Evolutionary conservation across 1,140 invertebrate species (phyloP), one percentile per base, ranked within the genome.

Genomic region (Drosophila persimilis): DNA sequence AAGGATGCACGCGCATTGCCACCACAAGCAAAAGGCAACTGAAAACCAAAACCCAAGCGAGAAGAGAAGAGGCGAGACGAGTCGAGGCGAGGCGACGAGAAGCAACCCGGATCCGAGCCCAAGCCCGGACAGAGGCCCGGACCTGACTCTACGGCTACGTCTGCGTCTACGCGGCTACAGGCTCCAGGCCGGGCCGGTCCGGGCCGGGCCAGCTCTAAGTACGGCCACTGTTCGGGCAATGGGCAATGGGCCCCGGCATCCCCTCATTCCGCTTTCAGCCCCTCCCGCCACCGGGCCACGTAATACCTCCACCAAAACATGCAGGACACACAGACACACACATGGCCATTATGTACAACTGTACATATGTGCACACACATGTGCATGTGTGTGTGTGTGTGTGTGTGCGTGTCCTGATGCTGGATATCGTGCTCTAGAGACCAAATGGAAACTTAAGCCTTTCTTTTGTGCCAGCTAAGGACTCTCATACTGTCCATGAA

Each of bases 391-490:
- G n/a, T n/a, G 31, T 59, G 62, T 76, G 65, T 60, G 73, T 77
- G 15, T 15, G 67, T 54, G 69, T 56, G 44, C 65, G 50, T 59
- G 73, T 77, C 67, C 80, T 77, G 63, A 65, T 63, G 73, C 62
- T 81, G 81, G 73, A 88, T 88, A 88, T 88, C 83, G 83, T 88
- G 83, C 83, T 88, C 83, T 89, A 88, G 84, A 89, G 84, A 89
- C 84, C 84, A 89, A 89, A 89, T 89, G 84, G 84, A 89, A 89
- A 89, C 84, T 89, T 89, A 89, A 89, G 84, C 84, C 84, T 89
- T 89, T 89, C 84, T 84, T 89, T 89, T 88, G 84, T 89, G 80
- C 84, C 83, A 43, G 64, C 83, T 89, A 88, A 88, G 83, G 83
- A 89, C 84, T 78, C 83, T 88, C 83, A 88, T 88, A 78, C 84